Evolutionary conservation across 1,140 invertebrate species (phyloP).

Genomic region (Drosophila lini): DNA sequence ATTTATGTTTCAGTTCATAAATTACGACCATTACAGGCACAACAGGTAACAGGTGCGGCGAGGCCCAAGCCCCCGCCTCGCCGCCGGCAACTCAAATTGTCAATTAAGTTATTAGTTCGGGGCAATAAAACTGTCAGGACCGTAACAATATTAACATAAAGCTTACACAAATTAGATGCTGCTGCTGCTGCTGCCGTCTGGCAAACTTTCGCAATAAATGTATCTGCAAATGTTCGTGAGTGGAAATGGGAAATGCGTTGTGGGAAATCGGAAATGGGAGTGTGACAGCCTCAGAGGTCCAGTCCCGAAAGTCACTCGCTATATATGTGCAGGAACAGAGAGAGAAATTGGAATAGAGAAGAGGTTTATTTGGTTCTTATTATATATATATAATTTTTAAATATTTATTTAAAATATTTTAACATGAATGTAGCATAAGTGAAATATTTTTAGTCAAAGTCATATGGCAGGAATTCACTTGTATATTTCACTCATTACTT

Average conservation of each 20-base stretch:
- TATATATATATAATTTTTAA: neutral
- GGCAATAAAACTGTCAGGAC: conserved; percentile 73
- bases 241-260: conserved; percentile 15
- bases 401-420: neutral
- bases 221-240: conserved; percentile 24
- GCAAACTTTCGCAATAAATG: conserved; percentile 58
- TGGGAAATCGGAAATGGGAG: conserved; percentile 7
- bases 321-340: neutral
- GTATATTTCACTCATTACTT: too few relatives aligned
- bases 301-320: conserved; percentile 12
- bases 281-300: conserved; percentile 12
- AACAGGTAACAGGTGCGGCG: conserved; percentile 55
- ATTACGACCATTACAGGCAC: conserved; percentile 19
- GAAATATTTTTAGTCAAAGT: neutral
- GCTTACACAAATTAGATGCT: conserved; percentile 31
- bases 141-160: conserved; percentile 69
- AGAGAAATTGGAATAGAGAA: neutral
- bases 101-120: conserved; percentile 72
- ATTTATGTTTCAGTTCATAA: conserved; percentile 42
- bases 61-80: neutral
- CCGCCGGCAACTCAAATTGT: conserved; percentile 37
- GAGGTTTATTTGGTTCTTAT: neutral
- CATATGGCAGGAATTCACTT: too few relatives aligned
- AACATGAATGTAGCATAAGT: neutral
- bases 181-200: neutral